Evolutionary conservation across 2,888 invertebrate species (phyloP).

Genomic region (Trachelus troglodyta): DNA sequence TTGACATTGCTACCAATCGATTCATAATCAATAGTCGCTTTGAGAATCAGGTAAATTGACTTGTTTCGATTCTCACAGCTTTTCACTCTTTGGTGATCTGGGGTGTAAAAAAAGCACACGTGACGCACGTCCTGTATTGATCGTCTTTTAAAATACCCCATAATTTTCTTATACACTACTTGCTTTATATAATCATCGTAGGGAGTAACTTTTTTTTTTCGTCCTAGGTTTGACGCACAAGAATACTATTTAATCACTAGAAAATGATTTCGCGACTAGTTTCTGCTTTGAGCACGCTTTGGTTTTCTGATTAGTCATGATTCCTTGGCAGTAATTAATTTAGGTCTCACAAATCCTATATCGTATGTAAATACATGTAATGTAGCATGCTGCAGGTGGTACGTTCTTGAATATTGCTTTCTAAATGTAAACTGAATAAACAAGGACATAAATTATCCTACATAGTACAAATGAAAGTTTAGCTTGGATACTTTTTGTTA

Average conservation of each 20-base stretch:
- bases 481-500: neutral
- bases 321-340: neutral
- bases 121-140: slow-evolving; percentile 36
- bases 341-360: neutral
- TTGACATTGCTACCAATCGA: slow-evolving; percentile 32
- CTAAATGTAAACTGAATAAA: neutral
- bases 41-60: neutral
- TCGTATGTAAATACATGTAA: neutral
- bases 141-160: neutral
- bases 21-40: neutral
- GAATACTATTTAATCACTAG: neutral
- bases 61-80: neutral
- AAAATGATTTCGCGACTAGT: neutral
- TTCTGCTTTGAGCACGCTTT: neutral
- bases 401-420: neutral
- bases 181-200: neutral
- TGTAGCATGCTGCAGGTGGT: neutral
- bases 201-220: neutral
- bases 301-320: neutral
- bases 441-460: neutral
- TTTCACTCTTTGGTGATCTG: slow-evolving; percentile 41
- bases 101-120: slow-evolving; percentile 27
- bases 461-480: neutral
- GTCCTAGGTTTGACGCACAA: neutral
- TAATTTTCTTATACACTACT: neutral